These are phyloP conservation scores for Parascotia fuliginaria DNA, from an alignment of 2,888 invertebrate species.

Conservation along the genomic window DNA sequence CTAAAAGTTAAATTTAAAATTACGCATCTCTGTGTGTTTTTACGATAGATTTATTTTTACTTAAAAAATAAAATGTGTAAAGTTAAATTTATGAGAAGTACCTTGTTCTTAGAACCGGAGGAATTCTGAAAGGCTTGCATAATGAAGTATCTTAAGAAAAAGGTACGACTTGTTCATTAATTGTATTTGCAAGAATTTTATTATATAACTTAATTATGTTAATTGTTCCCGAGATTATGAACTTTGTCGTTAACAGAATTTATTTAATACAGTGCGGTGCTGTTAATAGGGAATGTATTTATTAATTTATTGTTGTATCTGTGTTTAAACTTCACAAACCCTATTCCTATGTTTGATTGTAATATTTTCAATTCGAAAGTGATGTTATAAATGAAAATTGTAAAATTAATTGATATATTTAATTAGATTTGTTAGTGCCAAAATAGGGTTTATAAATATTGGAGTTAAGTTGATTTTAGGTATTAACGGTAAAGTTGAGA, in stretches of 20 bases:
- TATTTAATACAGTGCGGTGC: conserved; percentile 34
- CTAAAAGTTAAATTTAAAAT: conserved; percentile 60
- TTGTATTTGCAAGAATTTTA: conserved; percentile 26
- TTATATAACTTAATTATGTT: conserved; percentile 39
- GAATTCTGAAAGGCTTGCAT: conserved; percentile 11
- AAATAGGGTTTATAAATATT: conserved; percentile 79
- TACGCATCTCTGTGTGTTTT: conserved; percentile 70
- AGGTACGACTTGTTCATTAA: conserved; percentile 25
- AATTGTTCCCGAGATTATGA: conserved; percentile 30
- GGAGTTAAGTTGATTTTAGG: conserved; percentile 77
- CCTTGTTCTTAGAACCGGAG: conserved; percentile 18
- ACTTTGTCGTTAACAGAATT: conserved; percentile 35
- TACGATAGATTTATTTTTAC: conserved; percentile 48
- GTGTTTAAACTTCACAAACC: conserved; percentile 33
- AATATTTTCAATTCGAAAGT: conserved; percentile 52
- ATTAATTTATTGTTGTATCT: conserved; percentile 19
- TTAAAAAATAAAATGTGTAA: conserved; percentile 16
- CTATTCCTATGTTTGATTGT: conserved; percentile 48
- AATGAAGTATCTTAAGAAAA: conserved; percentile 18
- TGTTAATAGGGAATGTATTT: conserved; percentile 16
- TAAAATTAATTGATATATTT: conserved; percentile 64
- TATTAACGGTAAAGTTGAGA: conserved; percentile 64
- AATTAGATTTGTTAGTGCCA: conserved; percentile 84
- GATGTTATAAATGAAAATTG: conserved; percentile 55
- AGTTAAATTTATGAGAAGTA: conserved; percentile 20